Evolutionary conservation across 1,140 invertebrate species (phyloP).

Genomic region (Wiebesia pumilae): DNA sequence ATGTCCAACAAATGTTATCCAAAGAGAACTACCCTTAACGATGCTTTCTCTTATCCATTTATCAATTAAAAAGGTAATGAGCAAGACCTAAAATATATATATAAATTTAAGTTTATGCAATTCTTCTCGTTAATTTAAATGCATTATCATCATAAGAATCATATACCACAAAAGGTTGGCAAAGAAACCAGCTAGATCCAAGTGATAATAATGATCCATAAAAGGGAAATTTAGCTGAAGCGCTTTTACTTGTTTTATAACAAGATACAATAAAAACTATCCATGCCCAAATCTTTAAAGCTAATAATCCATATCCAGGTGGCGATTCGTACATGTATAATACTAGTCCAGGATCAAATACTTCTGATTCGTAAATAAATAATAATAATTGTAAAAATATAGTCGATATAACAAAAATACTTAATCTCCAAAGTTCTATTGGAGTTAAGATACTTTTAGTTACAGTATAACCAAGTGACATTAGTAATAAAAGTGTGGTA

Average conservation of each 20-base stretch:
- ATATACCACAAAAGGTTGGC: conserved; percentile 65
- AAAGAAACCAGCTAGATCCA: conserved; percentile 79
- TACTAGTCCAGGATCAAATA: conserved; percentile 92
- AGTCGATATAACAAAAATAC: conserved; percentile 83
- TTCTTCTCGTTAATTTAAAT: conserved; percentile 1
- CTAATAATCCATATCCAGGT: conserved; percentile 89
- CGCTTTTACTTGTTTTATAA: conserved; percentile 61
- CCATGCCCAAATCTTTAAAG: conserved; percentile 86
- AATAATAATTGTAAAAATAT: conserved; percentile 78
- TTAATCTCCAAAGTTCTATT: conserved; percentile 87
- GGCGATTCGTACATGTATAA: conserved; percentile 93
- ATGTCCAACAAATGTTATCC: conserved; percentile 86
- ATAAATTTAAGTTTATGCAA: conserved; percentile 21
- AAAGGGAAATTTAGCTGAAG: conserved; percentile 77
- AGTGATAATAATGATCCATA: conserved; percentile 88
- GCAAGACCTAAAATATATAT: conserved; percentile 81
- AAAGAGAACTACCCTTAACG: conserved; percentile 85
- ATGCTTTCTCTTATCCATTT: conserved; percentile 94
- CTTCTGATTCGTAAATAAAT: conserved; percentile 86
- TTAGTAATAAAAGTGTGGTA: conserved; percentile 85
- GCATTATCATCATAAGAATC: conserved; percentile 5
- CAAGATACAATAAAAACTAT: conserved; percentile 87
- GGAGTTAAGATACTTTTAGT: conserved; percentile 87
- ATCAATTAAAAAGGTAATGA: conserved; percentile 88
- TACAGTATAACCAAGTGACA: conserved; percentile 93